A percentile compares a stretch with the other conserved stretches of the same genome.
These are phyloP conservation scores for Fukomys damarensis DNA, from an alignment of 2,113 vertebrate genomes.

Conservation along the genomic window DNA sequence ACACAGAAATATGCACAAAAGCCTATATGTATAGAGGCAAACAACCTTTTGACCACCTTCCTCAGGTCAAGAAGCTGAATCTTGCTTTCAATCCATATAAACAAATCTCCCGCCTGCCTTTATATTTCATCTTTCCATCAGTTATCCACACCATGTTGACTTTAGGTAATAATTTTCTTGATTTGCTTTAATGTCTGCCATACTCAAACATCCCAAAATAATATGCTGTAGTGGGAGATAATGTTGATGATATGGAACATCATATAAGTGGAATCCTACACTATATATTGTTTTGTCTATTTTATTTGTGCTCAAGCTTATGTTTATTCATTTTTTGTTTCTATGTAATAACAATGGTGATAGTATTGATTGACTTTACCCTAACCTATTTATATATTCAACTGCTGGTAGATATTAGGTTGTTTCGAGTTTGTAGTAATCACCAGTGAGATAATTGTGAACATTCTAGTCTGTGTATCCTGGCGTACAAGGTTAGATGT, in stretches of 20 bases:
- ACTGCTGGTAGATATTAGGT: not conserved
- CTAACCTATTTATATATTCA: not conserved
- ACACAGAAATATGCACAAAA: not conserved
- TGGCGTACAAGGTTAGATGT: fast-evolving
- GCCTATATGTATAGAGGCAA: not conserved
- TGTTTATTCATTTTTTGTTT: not conserved
- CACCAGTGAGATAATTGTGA: not conserved
- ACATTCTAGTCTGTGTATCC: not conserved
- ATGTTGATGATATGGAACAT: not conserved
- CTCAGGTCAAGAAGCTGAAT: not conserved
- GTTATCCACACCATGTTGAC: not conserved
- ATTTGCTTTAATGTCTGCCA: not conserved
- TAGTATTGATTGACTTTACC: not conserved
- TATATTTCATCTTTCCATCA: not conserved
- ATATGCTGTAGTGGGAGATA: not conserved
- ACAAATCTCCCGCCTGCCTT: too few species aligned
- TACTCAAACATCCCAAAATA: not conserved
- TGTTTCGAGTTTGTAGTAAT: not conserved
- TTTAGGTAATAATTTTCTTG: not conserved
- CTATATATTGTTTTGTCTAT: not conserved
- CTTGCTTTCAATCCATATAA: not conserved
- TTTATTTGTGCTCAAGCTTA: not conserved
- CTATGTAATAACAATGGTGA: not conserved
- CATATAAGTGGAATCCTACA: not conserved
- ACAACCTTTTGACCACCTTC: not conserved